Evolutionary conservation across 2,888 invertebrate species (phyloP).

Genomic region (Dugesia japonica): DNA sequence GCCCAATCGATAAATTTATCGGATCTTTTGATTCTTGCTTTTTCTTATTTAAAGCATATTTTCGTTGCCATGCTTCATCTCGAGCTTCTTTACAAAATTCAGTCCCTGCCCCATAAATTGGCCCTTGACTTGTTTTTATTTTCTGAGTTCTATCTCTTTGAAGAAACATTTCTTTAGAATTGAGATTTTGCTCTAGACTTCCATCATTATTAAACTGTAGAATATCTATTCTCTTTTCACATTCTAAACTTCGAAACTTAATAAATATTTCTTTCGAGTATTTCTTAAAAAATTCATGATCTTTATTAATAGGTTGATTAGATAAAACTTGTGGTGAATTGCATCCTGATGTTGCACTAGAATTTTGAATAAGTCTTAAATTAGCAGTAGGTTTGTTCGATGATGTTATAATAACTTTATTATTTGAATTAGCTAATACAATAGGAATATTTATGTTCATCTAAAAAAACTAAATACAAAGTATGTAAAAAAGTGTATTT

Average conservation of each 20-base stretch:
- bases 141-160: neutral
- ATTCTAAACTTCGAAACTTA: neutral
- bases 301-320: neutral
- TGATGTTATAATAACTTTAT: slow-evolving; percentile 11
- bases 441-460: neutral
- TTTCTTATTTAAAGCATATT: neutral
- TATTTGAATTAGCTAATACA: neutral
- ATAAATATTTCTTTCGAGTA: slow-evolving; percentile 7
- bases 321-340: neutral
- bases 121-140: neutral
- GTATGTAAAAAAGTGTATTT: too few relatives aligned
- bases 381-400: neutral
- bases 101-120: neutral
- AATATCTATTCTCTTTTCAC: neutral
- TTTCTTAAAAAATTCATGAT: neutral
- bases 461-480: too few relatives aligned
- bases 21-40: neutral
- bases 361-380: slow-evolving; percentile 2
- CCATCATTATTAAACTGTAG: neutral
- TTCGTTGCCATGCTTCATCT: neutral
- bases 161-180: neutral
- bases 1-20: neutral
- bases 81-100: neutral
- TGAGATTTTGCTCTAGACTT: neutral
- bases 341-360: neutral